phyloP scores from a whole-genome alignment of 2,888 invertebrate species.

The Microplitis deprimator region DNA sequence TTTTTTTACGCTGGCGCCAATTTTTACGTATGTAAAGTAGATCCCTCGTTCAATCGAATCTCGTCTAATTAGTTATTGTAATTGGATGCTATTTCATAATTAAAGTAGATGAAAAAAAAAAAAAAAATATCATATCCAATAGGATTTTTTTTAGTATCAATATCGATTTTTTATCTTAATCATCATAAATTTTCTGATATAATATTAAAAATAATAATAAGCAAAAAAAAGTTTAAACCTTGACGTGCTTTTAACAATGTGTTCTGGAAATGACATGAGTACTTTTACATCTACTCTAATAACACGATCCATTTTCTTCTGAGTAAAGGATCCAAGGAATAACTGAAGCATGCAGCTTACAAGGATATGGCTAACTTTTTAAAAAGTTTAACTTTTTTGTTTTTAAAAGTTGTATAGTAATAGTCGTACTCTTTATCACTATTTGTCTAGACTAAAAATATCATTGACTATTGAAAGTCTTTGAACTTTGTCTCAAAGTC shows the following conservation, averaged over 20 bases:
- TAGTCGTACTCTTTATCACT: constrained; percentile 7
- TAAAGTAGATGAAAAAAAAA: not conserved
- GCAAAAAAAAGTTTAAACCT: constrained; percentile 48
- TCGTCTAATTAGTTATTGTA: not conserved
- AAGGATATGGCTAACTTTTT: constrained; percentile 55
- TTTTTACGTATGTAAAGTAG: constrained; percentile 15
- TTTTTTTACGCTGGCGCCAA: constrained; percentile 15
- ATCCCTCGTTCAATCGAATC: constrained; percentile 5
- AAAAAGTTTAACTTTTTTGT: constrained; percentile 55
- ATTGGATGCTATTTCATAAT: not conserved
- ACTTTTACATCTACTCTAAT: constrained; percentile 37
- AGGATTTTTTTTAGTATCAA: too few relatives aligned
- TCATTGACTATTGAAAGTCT: constrained; percentile 1
- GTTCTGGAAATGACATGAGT: constrained; percentile 50
- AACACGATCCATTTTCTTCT: constrained; percentile 31
- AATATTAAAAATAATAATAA: not conserved
- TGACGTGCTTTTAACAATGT: constrained; percentile 61
- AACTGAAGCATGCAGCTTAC: constrained; percentile 13
- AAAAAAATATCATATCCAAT: too few relatives aligned
- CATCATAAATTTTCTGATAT: too few relatives aligned
- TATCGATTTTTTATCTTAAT: too few relatives aligned
- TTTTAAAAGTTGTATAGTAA: constrained; percentile 5
- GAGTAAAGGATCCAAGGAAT: constrained; percentile 21
- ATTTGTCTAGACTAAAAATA: constrained; percentile 10
- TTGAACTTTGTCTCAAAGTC: not conserved